A percentile compares a stretch with the other conserved stretches of the same genome.
Conservation (phyloP, 2,888 invertebrate genomes). For the Xanthorhoe spadicearia region DNA sequence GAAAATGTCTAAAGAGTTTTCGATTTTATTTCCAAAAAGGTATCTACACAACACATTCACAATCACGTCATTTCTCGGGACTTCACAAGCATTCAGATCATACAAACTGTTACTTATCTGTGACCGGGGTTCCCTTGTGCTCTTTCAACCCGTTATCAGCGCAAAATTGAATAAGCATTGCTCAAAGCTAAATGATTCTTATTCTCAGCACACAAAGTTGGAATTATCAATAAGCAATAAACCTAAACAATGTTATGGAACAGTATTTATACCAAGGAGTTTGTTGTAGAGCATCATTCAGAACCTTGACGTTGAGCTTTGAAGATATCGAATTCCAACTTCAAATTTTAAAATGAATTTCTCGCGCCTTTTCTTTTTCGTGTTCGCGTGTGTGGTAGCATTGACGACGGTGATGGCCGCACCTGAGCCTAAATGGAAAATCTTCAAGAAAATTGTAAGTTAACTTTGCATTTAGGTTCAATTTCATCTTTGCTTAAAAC, state of each 20-base stretch:
- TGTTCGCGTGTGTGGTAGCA: slow-evolving; percentile 56
- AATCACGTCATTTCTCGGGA: slow-evolving; percentile 8
- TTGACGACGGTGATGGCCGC: slow-evolving; percentile 51
- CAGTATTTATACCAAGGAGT: slow-evolving; percentile 18
- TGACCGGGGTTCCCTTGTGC: slow-evolving; percentile 31
- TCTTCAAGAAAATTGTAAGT: slow-evolving; percentile 66
- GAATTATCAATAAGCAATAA: not conserved
- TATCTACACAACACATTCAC: too few relatives aligned
- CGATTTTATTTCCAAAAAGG: too few relatives aligned
- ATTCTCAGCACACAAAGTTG: not conserved
- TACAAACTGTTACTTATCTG: slow-evolving; percentile 21
- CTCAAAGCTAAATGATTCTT: slow-evolving; percentile 14
- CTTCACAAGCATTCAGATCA: slow-evolving; percentile 6
- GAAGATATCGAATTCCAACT: slow-evolving; percentile 11
- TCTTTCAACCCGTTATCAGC: slow-evolving; percentile 36
- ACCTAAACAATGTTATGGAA: not conserved
- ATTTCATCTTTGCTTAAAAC: too few relatives aligned
- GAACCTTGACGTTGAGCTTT: slow-evolving; percentile 3
- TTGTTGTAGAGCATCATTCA: slow-evolving; percentile 23
- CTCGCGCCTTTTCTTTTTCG: slow-evolving; percentile 54
- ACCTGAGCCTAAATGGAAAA: slow-evolving; percentile 59
- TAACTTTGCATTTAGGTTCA: slow-evolving; percentile 3
- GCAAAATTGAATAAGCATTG: slow-evolving; percentile 6
- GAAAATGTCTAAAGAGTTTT: too few relatives aligned
- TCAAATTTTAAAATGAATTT: slow-evolving; percentile 57